A percentile compares a stretch with the other conserved stretches of the same genome.
Evolutionary conservation across 2,888 invertebrate species (phyloP).

Genomic region (Platycheirus rosarum): DNA sequence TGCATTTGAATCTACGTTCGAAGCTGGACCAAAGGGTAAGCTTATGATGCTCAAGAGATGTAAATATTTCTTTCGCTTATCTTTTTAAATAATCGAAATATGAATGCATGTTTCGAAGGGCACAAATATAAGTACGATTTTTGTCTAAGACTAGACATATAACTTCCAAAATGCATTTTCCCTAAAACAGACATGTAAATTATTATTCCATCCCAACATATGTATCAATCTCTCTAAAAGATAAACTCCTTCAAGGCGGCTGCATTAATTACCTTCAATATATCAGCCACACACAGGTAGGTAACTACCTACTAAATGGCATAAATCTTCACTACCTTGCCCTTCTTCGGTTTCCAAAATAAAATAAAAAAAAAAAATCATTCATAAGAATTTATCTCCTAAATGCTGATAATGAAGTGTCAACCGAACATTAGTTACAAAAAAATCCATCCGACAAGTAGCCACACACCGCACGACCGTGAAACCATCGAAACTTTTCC

Average conservation of each 20-base stretch:
- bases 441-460: constrained; percentile 58
- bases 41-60: too few species aligned
- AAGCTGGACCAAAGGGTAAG: too few species aligned
- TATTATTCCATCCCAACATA: constrained; percentile 21
- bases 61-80: too few species aligned
- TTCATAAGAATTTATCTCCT: constrained; percentile 57
- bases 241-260: constrained; percentile 60
- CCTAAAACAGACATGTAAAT: constrained; percentile 58
- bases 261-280: constrained; percentile 69
- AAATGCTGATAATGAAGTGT: constrained; percentile 70
- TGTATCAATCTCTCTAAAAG: constrained; percentile 43
- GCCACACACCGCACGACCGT: constrained; percentile 66
- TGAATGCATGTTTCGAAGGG: too few species aligned
- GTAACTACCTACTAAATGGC: constrained; percentile 3
- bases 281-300: constrained; percentile 61
- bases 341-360: constrained; percentile 29
- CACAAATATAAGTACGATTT: too few species aligned
- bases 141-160: too few species aligned
- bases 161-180: background rate
- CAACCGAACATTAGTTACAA: constrained; percentile 68
- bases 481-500: constrained; percentile 31
- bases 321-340: constrained; percentile 3
- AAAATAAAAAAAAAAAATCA: constrained; percentile 35
- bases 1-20: too few species aligned
- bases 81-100: too few species aligned